phyloP scores from a whole-genome alignment of 2,888 invertebrate genomes.

The Andrena bucephala region DNA sequence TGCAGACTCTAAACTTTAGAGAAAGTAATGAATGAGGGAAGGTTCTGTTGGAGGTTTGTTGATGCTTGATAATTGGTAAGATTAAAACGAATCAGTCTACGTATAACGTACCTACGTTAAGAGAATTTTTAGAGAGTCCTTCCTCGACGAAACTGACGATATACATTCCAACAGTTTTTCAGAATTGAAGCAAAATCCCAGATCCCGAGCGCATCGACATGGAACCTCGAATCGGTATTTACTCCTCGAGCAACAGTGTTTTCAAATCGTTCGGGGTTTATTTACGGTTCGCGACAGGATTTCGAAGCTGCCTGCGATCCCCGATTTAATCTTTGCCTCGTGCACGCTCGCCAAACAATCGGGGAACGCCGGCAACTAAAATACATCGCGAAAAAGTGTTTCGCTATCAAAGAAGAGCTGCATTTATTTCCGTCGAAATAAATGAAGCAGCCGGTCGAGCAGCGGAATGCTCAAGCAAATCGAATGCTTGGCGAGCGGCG shows the following conservation, averaged over 20 bases:
- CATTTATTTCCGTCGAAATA: not conserved
- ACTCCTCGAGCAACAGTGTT: slow-evolving; percentile 4
- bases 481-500: not conserved
- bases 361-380: not conserved
- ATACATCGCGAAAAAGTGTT: not conserved
- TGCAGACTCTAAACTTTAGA: too few species aligned
- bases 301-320: not conserved
- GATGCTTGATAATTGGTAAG: too few species aligned
- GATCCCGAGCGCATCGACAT: not conserved
- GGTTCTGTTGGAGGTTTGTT: not conserved
- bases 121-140: too few species aligned
- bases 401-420: not conserved
- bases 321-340: not conserved
- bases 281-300: slow-evolving; percentile 1
- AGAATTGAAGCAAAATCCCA: not conserved
- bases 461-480: not conserved
- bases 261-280: not conserved
- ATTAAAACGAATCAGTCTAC: too few species aligned
- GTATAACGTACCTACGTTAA: too few species aligned
- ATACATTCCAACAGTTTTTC: not conserved
- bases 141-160: not conserved
- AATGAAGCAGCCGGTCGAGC: not conserved
- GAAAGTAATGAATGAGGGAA: too few species aligned
- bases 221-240: not conserved
- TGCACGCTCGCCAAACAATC: not conserved